Base-by-base conservation (phyloP, 1,140 invertebrate species). In the Drusus annulatus region DNA sequence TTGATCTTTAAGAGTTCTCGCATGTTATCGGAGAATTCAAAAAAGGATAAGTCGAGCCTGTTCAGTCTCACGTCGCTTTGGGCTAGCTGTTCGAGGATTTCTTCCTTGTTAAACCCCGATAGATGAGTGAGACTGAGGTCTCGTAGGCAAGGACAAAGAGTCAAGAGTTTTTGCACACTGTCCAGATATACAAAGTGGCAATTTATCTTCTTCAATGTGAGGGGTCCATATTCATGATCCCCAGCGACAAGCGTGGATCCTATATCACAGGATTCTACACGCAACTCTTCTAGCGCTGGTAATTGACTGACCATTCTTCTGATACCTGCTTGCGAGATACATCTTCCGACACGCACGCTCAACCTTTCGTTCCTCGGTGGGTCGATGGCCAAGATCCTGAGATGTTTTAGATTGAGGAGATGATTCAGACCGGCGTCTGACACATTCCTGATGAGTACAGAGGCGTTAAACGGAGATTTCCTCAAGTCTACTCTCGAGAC, bases 401-500 rank as follows among this genome's bases (percentile, higher is more conserved):
- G 84, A 36, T 86, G 85, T 83, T 88, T 89, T 13, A 90, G 84
- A 76, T 86, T 86, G 2, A 84, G 82, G 23, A 90, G 84, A 80
- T 83, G 86, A 36, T 84, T 84, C 13, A 90, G 80, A 56, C 89
- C 89, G 25, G 85, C 81, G 81, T 89, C 88, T 0, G 89, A 90
- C 25, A 90, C 89, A 80, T 89, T 89, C 75, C 89, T 86, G 10
- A 88, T 86, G 50, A 89, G 80, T 23, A 88, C 87, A 0, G 88
- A 89, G 75, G 90, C 90, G 85, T 91, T 91, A 68, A 91, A 89
- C 4, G 84, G 84, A 3, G 88, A 89, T 83, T 88, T 89, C 56
- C 86, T 86, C 54, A 89, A 86, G 78, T 89, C 89, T 62, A 90
- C 86, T 83, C 85, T 86, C 25, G 90, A 91, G n/a, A 91, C 87